Percentiles rank a stretch among this genome's conserved stretches.
Evolutionary conservation across 2,113 vertebrate genomes (phyloP).

Genomic region (Furnarius figulus): DNA sequence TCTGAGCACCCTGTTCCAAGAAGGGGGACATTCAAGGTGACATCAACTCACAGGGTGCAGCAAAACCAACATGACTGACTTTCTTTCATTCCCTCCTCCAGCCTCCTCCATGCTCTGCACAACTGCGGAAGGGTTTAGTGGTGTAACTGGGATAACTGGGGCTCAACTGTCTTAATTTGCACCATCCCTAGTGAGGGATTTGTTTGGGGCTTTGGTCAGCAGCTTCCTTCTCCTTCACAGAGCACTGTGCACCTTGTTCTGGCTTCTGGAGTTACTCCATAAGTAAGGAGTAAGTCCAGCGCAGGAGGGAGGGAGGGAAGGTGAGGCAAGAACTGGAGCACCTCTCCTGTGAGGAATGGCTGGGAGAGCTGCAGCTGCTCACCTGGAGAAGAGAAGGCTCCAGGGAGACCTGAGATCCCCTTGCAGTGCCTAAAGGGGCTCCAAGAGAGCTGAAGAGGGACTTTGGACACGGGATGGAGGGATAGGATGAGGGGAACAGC

Average conservation of each 20-base stretch:
- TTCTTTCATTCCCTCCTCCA: not conserved
- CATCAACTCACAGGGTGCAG: not conserved
- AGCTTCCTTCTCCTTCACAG: not conserved
- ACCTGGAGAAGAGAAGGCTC: not conserved
- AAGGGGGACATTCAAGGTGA: not conserved
- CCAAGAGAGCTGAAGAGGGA: not conserved
- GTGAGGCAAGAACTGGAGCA: not conserved
- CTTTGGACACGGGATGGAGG: not conserved
- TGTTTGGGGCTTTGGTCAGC: not conserved
- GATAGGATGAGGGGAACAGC: not conserved
- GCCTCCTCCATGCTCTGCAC: not conserved
- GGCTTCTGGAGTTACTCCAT: not conserved
- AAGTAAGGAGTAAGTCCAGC: not conserved
- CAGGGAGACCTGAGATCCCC: not conserved
- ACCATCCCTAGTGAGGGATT: accelerated
- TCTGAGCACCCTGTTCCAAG: not conserved
- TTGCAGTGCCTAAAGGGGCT: not conserved
- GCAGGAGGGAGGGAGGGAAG: not conserved
- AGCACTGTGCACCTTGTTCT: not conserved
- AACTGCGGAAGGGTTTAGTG: not conserved
- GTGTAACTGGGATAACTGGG: not conserved
- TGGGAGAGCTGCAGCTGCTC: not conserved
- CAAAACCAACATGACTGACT: not conserved
- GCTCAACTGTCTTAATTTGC: not conserved
- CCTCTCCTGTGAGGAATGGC: not conserved